A percentile compares a stretch with the other conserved stretches of the same genome.
phyloP scores from a whole-genome alignment of 1,140 invertebrate species.

The Brachystomella parvula region DNA sequence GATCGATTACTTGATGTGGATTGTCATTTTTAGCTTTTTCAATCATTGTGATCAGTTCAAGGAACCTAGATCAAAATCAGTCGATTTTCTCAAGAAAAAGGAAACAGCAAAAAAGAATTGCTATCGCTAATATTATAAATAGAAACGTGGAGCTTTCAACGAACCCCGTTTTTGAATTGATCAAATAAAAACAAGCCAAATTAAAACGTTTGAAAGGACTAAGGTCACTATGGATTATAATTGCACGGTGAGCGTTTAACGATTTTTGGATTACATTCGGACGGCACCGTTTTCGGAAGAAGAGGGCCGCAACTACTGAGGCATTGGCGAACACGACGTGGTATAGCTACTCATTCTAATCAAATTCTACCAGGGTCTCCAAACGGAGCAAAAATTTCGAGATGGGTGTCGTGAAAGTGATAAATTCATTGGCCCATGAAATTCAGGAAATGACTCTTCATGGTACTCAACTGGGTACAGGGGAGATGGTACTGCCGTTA shows the following conservation, averaged over 20 bases:
- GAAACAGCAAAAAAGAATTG: too few species aligned
- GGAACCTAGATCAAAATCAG: too few species aligned
- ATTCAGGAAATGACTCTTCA: not conserved
- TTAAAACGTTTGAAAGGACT: not conserved
- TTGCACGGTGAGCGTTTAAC: not conserved
- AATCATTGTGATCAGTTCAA: too few species aligned
- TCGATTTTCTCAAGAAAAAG: too few species aligned
- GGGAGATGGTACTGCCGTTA: not conserved
- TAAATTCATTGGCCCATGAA: conserved; percentile 4
- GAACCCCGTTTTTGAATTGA: too few species aligned
- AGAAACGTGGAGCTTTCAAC: too few species aligned
- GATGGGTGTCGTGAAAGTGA: not conserved
- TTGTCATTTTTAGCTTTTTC: too few species aligned
- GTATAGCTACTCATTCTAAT: not conserved
- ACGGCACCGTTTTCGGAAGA: not conserved
- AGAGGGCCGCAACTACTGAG: not conserved
- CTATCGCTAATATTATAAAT: too few species aligned
- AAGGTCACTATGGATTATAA: not conserved
- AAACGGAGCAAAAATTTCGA: not conserved
- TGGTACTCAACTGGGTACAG: not conserved
- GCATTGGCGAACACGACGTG: not conserved
- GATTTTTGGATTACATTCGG: not conserved
- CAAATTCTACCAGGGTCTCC: conserved; percentile 4
- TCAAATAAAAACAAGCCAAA: not conserved
- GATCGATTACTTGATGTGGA: too few species aligned